Percentiles rank a stretch among this genome's conserved stretches.
Evolutionary conservation across 2,113 vertebrate genomes (phyloP).

Genomic region (Neoarius graeffei): DNA sequence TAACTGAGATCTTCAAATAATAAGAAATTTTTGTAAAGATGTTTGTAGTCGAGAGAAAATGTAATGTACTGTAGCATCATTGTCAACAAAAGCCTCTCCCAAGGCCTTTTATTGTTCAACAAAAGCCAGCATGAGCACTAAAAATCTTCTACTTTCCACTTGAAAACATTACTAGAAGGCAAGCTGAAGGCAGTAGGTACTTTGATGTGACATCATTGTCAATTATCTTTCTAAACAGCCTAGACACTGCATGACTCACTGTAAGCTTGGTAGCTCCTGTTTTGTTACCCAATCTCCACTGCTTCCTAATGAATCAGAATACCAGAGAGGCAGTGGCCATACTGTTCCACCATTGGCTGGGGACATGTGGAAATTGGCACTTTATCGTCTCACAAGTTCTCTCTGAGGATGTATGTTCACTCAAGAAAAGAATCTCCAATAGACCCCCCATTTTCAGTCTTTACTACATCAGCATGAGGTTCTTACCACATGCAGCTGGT

Average conservation of each 20-base stretch:
- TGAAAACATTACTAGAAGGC: not conserved
- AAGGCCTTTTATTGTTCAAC: not conserved
- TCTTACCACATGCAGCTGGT: conserved; percentile 30
- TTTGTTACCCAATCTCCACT: not conserved
- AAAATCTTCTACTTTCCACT: conserved; percentile 9
- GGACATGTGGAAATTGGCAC: conserved; percentile 36
- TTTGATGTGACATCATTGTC: conserved; percentile 23
- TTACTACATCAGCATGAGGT: conserved; percentile 31
- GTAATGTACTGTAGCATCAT: not conserved
- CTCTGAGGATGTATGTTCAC: conserved; percentile 2
- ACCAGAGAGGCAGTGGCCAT: conserved; percentile 39
- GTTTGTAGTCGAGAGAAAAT: not conserved
- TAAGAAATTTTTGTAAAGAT: not conserved
- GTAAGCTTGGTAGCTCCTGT: conserved; percentile 18
- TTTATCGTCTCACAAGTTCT: conserved; percentile 10
- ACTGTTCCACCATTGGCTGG: conserved; percentile 15
- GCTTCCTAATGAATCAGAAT: conserved; percentile 28
- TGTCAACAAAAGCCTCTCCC: not conserved
- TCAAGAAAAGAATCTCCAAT: conserved; percentile 27
- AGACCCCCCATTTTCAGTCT: conserved; percentile 29
- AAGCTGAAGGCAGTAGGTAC: not conserved
- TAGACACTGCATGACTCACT: conserved; percentile 13
- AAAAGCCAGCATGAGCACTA: not conserved
- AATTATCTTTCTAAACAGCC: conserved; percentile 33
- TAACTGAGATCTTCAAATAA: not conserved